Evolutionary conservation across 2,797 vertebrate genomes (phyloP).

Genomic region (Phrynocephalus forsythii): DNA sequence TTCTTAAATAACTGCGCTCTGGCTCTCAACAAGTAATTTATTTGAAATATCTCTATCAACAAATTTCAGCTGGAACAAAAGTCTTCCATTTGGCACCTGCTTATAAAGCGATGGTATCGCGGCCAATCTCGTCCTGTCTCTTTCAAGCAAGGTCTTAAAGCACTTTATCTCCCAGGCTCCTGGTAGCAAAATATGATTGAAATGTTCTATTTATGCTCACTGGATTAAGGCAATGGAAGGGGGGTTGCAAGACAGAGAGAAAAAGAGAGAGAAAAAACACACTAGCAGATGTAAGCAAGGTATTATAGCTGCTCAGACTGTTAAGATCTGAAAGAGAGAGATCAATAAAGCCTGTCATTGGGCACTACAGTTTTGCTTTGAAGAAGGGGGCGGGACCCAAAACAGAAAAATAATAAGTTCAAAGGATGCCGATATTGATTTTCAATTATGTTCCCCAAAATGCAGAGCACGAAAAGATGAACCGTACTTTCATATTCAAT

Average conservation of each 20-base stretch:
- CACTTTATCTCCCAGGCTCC: constrained; percentile 79
- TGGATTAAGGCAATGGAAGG: constrained; percentile 78
- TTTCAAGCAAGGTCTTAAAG: constrained; percentile 81
- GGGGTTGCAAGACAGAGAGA: constrained; percentile 53
- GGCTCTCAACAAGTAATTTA: constrained; percentile 58
- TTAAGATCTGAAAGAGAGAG: constrained; percentile 76
- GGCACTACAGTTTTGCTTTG: constrained; percentile 67
- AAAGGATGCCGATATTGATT: constrained; percentile 43
- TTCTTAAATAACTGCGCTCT: constrained; percentile 32
- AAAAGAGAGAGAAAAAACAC: constrained; percentile 56
- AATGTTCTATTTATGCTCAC: constrained; percentile 82
- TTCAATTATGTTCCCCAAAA: constrained; percentile 48
- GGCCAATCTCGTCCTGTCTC: constrained; percentile 75
- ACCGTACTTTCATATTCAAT: constrained; percentile 45
- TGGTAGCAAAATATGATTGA: constrained; percentile 83
- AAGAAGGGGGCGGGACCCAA: constrained; percentile 30
- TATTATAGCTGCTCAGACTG: constrained; percentile 74
- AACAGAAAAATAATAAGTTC: constrained; percentile 41
- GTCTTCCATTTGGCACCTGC: constrained; percentile 71
- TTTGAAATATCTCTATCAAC: constrained; percentile 77
- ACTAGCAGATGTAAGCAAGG: constrained; percentile 82
- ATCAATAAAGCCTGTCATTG: constrained; percentile 76
- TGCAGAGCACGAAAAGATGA: constrained; percentile 43
- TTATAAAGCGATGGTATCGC: constrained; percentile 73
- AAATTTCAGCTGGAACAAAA: constrained; percentile 79